Evolutionary conservation across 2,888 invertebrate genomes (phyloP), one percentile per base, ranked within the genome.

Genomic region (Halocaridina rubra): DNA sequence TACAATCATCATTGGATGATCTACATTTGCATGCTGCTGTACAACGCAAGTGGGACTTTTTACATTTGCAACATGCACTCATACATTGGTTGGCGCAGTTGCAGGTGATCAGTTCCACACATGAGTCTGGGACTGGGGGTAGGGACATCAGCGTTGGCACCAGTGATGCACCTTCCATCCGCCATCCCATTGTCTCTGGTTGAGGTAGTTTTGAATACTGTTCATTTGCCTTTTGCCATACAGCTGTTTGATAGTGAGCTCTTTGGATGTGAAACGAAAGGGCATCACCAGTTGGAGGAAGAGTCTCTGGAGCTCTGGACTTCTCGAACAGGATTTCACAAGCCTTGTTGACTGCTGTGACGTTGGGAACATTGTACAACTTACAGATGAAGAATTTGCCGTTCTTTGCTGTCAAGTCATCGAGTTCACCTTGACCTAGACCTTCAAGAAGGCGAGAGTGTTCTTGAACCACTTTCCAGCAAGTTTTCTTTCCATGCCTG

Each of bases 181-280:
- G 57, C 77, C 77, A 61, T 77, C 77, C 61, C 77, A 77, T 77
- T 16, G 61, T 77, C 61, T 77, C 77, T 61, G 77, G 77, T 32
- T 13, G 19, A 22, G 61, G 61, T 32, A 77, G 22, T 77, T 77
- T 30, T 19, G 77, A 19, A n/a, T n/a, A 22, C 61, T 5, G 61
- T 29, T 77, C 22, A 19, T 77, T 5, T 59, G 61, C 24, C 61
- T 77, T 29, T 59, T 22, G 33, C 77, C 77, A 77, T 19, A 77
- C 29, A 16, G 77, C 13, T 61, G 77, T 30, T 77, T 77, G 77
- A 32, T 77, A 59, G n/a, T 77, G 77, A 13, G 77, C 77, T n/a
- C 61, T 24, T 30, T 30, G 27, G 33, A 77, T 77, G 30, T 77
- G 77, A 19, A 78, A 67, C 7, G 39, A 67, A 19, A 78, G n/a